phyloP scores from a whole-genome alignment of 2,888 invertebrate species.

The Argyresthia albistria region DNA sequence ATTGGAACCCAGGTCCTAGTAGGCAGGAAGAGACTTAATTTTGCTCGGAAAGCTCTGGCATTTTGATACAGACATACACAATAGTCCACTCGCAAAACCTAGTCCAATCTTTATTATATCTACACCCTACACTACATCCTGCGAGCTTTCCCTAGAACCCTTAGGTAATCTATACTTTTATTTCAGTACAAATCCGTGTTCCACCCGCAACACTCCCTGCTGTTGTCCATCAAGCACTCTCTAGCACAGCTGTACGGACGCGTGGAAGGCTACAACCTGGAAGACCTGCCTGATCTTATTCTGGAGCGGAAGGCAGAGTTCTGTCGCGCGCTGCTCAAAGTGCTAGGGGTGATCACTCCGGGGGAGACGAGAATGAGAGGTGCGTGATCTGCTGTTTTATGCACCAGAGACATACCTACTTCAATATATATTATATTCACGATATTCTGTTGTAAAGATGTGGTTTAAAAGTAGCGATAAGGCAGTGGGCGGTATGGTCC shows the following conservation, averaged over 20 bases:
- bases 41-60: no score
- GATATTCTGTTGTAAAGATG: no score
- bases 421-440: no score
- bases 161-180: no score
- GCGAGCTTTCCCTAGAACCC: no score
- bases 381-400: slow-evolving; percentile 17
- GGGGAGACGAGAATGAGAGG: slow-evolving; percentile 85
- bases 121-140: no score
- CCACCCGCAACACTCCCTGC: slow-evolving; percentile 83
- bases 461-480: not conserved
- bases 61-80: no score
- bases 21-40: no score
- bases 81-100: no score
- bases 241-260: slow-evolving; percentile 86
- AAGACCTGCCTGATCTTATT: slow-evolving; percentile 80
- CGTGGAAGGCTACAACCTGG: slow-evolving; percentile 78
- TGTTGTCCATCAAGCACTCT: slow-evolving; percentile 77
- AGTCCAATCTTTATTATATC: no score
- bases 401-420: no score
- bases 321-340: slow-evolving; percentile 77
- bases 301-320: slow-evolving; percentile 83
- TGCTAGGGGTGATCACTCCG: slow-evolving; percentile 82
- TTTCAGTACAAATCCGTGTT: slow-evolving; percentile 76
- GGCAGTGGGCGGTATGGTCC: not conserved
- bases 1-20: no score